Evolutionary conservation across 2,888 invertebrate species (phyloP), one percentile per base, ranked within the genome.

Genomic region (Drosophila nigricruria): DNA sequence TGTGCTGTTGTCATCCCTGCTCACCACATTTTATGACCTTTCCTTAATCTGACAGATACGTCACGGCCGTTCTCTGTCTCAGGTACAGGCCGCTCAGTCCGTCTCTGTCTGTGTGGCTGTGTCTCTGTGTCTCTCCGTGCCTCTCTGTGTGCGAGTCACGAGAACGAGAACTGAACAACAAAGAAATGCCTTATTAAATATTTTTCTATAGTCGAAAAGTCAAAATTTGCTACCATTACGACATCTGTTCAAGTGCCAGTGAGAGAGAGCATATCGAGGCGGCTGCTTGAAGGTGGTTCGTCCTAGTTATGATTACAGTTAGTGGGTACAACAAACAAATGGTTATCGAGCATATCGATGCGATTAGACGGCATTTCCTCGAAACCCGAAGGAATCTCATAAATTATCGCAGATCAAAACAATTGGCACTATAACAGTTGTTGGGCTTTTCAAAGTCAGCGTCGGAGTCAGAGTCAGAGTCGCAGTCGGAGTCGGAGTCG

Each of bases 41-140:
- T 80, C 85, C 88, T 72, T 90, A 90, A 90, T 88, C 88, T 88
- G 88, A 89, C 88, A 88, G 90, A 89, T 89, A 90, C 90, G 88
- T 88, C 88, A 88, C 88, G 85, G 88, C 67, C 61, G 56, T 77
- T 57, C 72, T 63, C 58, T 47, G 70, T 40, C 70, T 45, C 57
- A 62, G 69, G 59, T 64, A 72, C n/a, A 27, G 53, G 36, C 38
- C n/a, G 27, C 70, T 14, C 23, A 10, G 12, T 34, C 57, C 32
- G 47, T 52, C 27, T 38, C 27, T 56, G 38, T 49, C 32, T 49
- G 5, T 32, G n/a, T 27, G n/a, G 5, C 27, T 27, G n/a, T 40
- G 30, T 30, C n/a, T n/a, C n/a, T n/a, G n/a, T n/a, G n/a, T 6
- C 30, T 30, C 30, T 10, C 30, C 10, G 5, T 12, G 32, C 49